Evolutionary conservation across 2,113 vertebrate species (phyloP).

Genomic region (Microcebus tavaratra): DNA sequence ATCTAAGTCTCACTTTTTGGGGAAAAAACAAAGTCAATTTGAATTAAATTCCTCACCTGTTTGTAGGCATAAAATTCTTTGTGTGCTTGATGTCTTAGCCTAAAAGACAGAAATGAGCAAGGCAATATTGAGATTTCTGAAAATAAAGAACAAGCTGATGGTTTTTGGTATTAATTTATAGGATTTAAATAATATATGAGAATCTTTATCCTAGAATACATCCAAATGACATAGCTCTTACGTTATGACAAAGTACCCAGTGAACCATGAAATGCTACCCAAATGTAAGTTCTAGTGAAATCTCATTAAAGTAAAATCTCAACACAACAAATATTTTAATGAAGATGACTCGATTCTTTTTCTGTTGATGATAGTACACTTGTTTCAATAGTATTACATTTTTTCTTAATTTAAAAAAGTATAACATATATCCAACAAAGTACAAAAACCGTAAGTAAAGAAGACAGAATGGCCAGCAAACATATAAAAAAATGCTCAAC

Average conservation of each 20-base stretch:
- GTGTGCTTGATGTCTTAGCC: constrained; percentile 98
- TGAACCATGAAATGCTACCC: not conserved
- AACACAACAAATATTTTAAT: constrained; percentile 39
- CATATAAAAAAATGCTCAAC: too few relatives aligned
- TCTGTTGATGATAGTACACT: constrained; percentile 4
- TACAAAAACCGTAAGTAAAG: not conserved
- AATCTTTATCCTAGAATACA: constrained; percentile 10
- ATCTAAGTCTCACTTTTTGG: constrained; percentile 41
- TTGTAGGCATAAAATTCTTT: constrained; percentile 99
- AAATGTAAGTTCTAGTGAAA: constrained; percentile 39
- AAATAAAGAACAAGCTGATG: not conserved
- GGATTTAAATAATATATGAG: not conserved
- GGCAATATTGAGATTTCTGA: constrained; percentile 45
- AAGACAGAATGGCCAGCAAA: too few relatives aligned
- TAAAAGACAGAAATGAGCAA: constrained; percentile 82
- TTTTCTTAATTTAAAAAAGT: constrained; percentile 30
- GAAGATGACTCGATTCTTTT: not conserved
- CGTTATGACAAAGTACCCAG: not conserved
- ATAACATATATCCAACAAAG: not conserved
- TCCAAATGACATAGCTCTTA: constrained; percentile 29
- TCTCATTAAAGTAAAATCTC: constrained; percentile 39
- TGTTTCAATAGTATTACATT: constrained; percentile 29
- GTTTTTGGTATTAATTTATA: constrained; percentile 26
- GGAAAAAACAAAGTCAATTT: not conserved
- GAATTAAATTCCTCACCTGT: constrained; percentile 88